Evolutionary conservation across 2,888 invertebrate species (phyloP).

Genomic region (Lasioglossum morio): DNA sequence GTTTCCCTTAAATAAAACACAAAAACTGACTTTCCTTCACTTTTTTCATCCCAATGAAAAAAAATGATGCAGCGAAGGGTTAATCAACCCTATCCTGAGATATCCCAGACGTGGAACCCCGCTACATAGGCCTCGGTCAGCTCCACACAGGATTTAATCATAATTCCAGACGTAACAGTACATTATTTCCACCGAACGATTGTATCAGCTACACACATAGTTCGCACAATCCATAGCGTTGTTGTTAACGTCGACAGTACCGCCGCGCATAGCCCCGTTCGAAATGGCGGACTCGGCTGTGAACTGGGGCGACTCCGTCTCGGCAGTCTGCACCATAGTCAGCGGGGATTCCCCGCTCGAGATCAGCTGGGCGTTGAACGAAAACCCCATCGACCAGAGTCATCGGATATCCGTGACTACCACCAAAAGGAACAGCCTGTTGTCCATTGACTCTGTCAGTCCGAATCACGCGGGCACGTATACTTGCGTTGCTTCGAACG

Average conservation of each 20-base stretch:
- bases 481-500: slow-evolving; percentile 89
- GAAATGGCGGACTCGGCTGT: slow-evolving; percentile 88
- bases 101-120: not conserved
- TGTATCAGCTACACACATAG: not conserved
- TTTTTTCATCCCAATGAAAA: too few relatives aligned
- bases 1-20: too few relatives aligned
- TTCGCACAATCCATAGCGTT: slow-evolving; percentile 22
- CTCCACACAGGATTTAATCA: not conserved
- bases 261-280: slow-evolving; percentile 90
- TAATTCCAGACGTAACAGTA: not conserved
- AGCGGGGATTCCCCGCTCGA: slow-evolving; percentile 92
- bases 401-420: slow-evolving; percentile 71
- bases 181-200: not conserved
- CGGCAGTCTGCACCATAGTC: slow-evolving; percentile 89
- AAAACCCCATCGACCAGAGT: slow-evolving; percentile 85
- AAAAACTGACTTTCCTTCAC: too few relatives aligned
- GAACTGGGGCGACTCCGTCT: slow-evolving; percentile 89
- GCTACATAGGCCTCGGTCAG: not conserved
- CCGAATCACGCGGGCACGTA: slow-evolving; percentile 89
- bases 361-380: slow-evolving; percentile 91
- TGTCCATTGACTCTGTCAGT: slow-evolving; percentile 87
- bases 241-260: slow-evolving; percentile 85
- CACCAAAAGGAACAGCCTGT: slow-evolving; percentile 85
- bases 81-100: too few relatives aligned
- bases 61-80: too few relatives aligned